Evolutionary conservation across 2,797 vertebrate species (phyloP).

Genomic region (Pseudochaenichthys georgianus): DNA sequence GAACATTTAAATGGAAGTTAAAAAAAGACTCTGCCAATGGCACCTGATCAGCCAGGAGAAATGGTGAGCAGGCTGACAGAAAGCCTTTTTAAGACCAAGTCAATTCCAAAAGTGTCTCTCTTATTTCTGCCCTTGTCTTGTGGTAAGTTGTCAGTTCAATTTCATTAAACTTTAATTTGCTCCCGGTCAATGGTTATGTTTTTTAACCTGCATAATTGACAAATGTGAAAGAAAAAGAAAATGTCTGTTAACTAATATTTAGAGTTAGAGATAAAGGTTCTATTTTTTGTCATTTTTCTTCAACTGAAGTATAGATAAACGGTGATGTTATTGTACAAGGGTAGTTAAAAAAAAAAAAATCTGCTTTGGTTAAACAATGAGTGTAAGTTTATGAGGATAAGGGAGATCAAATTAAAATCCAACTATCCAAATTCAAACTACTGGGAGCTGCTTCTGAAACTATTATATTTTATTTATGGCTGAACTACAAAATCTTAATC

Average conservation of each 20-base stretch:
- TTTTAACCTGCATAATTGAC: slow-evolving; percentile 1
- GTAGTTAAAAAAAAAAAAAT: neutral
- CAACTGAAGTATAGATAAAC: no score
- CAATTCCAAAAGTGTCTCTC: slow-evolving; percentile 29
- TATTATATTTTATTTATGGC: no score
- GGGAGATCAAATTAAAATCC: neutral
- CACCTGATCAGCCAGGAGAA: slow-evolving; percentile 71
- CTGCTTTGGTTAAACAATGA: neutral
- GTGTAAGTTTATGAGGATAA: neutral
- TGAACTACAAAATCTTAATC: neutral
- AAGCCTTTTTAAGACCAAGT: slow-evolving; percentile 31
- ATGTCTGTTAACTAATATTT: slow-evolving; percentile 10
- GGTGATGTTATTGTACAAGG: no score
- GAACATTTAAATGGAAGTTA: slow-evolving; percentile 77
- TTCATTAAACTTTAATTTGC: slow-evolving; percentile 6
- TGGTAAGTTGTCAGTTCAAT: slow-evolving; percentile 11
- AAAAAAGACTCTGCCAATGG: slow-evolving; percentile 71
- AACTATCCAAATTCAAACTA: no score
- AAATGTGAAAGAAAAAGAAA: slow-evolving; percentile 2
- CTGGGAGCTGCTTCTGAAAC: no score
- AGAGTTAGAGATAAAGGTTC: neutral
- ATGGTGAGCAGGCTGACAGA: slow-evolving; percentile 44
- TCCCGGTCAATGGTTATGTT: neutral
- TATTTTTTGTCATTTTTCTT: slow-evolving; percentile 2
- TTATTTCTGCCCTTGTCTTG: slow-evolving; percentile 25